These are phyloP conservation scores for Dioctria rufipes DNA, from an alignment of 2,888 invertebrate genomes.

Conservation along the genomic window DNA sequence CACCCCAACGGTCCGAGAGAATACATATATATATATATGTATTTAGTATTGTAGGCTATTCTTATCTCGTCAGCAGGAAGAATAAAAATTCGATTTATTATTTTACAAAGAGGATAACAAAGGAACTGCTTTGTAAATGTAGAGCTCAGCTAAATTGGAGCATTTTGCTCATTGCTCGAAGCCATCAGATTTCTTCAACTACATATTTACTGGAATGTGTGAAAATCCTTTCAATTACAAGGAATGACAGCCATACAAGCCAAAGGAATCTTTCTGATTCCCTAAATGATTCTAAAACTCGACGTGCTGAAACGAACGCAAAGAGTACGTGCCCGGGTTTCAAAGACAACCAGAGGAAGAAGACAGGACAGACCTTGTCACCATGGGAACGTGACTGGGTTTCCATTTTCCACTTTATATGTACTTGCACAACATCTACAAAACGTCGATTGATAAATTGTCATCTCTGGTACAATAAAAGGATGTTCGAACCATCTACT, in stretches of 20 bases:
- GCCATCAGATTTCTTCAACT: constrained; percentile 54
- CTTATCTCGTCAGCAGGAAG: not conserved
- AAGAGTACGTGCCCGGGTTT: constrained; percentile 53
- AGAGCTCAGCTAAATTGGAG: constrained; percentile 14
- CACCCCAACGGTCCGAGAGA: not conserved
- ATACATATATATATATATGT: not conserved
- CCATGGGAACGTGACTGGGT: constrained; percentile 44
- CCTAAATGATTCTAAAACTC: constrained; percentile 57
- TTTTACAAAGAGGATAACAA: constrained; percentile 5
- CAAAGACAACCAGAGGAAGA: not conserved
- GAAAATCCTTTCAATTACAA: constrained; percentile 58
- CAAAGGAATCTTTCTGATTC: constrained; percentile 53
- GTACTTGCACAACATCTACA: constrained; percentile 31
- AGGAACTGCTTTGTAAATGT: constrained; percentile 7
- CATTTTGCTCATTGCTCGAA: constrained; percentile 31
- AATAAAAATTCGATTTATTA: constrained; percentile 23
- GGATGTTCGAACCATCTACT: constrained; percentile 1
- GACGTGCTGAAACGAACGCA: constrained; percentile 57
- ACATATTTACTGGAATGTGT: constrained; percentile 56
- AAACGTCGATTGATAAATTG: constrained; percentile 49
- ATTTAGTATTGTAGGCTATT: not conserved
- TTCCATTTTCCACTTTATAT: not conserved
- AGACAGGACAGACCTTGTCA: constrained; percentile 38
- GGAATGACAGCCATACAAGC: constrained; percentile 54
- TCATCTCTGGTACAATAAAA: constrained; percentile 23